Percentiles rank a stretch among this genome's conserved stretches.
Evolutionary conservation across 2,113 vertebrate species (phyloP).

Genomic region (Terrapene triunguis): DNA sequence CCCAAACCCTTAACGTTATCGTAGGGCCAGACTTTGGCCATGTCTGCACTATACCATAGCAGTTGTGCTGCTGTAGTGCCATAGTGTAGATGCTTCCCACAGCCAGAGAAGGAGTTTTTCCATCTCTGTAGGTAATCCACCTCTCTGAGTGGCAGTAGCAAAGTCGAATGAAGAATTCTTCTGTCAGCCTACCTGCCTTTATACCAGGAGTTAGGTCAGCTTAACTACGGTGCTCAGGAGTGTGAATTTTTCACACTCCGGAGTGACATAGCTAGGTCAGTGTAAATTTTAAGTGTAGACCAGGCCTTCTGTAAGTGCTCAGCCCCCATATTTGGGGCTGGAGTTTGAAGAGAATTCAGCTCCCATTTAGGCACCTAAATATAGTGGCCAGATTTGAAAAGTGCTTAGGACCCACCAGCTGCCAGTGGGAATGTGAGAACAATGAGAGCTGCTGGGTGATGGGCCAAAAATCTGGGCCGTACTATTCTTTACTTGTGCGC

Average conservation of each 20-base stretch:
- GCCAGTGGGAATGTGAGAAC: background rate
- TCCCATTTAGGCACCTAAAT: background rate
- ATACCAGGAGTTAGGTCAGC: background rate
- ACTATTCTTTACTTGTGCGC: no score
- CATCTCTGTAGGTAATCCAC: background rate
- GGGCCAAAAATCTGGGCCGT: background rate
- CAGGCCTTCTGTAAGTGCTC: background rate
- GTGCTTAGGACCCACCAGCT: background rate
- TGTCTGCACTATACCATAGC: background rate
- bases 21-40: background rate
- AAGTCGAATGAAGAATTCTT: background rate
- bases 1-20: background rate
- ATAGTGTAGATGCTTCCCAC: background rate
- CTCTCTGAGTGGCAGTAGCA: background rate
- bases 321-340: background rate
- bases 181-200: background rate
- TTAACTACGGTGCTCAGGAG: background rate
- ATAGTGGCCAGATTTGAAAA: background rate
- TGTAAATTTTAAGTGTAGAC: background rate
- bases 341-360: background rate
- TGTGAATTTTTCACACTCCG: background rate
- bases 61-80: background rate
- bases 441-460: background rate
- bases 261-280: background rate
- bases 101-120: background rate